Base-by-base conservation (phyloP, 1,140 invertebrate genomes). In the Pentalonia nigronervosa region DNA sequence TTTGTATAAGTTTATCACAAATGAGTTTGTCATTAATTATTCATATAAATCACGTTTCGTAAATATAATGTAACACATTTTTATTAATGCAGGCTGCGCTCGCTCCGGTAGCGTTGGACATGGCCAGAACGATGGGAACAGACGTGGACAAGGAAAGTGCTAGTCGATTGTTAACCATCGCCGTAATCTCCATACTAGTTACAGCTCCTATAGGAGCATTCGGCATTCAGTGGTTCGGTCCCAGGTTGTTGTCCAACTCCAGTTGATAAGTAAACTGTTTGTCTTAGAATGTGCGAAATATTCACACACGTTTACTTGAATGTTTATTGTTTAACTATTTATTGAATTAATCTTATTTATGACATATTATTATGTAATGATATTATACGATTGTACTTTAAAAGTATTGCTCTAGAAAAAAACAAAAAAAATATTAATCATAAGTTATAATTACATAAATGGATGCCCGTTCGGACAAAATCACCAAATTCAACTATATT, bases 111-210 rank as follows among this genome's bases (percentile, higher is more conserved):
- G 96, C 96, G 23, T 95, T 97, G 91, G 97, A 97, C 94, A 94
- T 96, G 93, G 96, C 97, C 25, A 94, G 95, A 93, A 94, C 95
- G 91, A 47, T 48, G 30, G 67, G 45, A 0, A 41, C 83, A 3
- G 41, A 93, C 4, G 89, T 91, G 36, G 86, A 94, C 23, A 17
- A 90, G 93, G 95, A 94, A 83, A 94, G 0, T 94, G 96, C 94
- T 95, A 95, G 45, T 91, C 95, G 96, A 95, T 95, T 97, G 89
- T 95, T 97, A 53, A 97, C 97, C 45, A 95, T 97, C 76, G 96
- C 97, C 7, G 97, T 97, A 1, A 95, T 97, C 48, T 96, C 96
- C 87, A 97, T 97, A 94, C 95, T 97, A n/a, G 95, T 97, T 50
- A 97, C 97, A 36, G 97, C 97, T 21, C 97, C 97, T 7, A 94